phyloP scores from a whole-genome alignment of 92 coral and sea anemone species.

The Phymanthus crucifer region DNA sequence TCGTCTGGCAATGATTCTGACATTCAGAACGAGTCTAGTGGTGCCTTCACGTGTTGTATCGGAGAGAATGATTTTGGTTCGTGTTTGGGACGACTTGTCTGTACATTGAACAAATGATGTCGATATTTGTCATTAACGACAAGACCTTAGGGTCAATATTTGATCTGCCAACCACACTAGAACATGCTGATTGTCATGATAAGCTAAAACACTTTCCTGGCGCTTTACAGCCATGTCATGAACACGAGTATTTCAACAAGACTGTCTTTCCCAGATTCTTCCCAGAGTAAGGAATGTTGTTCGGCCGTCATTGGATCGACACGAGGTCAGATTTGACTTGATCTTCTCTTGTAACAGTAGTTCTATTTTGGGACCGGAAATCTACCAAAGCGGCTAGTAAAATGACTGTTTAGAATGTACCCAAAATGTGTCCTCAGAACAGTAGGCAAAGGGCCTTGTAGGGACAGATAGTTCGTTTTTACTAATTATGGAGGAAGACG shows the following conservation, averaged over 20 bases:
- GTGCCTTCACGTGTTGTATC: not conserved
- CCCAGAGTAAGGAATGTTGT: not conserved
- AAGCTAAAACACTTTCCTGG: not conserved
- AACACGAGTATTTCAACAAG: not conserved
- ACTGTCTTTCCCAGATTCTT: not conserved
- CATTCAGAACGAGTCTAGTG: not conserved
- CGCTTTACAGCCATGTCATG: not conserved
- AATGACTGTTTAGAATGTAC: not conserved
- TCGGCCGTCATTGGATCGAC: not conserved
- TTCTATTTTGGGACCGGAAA: slow-evolving; percentile 39
- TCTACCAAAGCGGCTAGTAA: not conserved
- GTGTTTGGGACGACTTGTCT: not conserved
- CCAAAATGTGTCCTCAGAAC: not conserved
- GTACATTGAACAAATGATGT: not conserved
- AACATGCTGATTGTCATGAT: slow-evolving; percentile 5
- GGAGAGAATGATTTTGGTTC: not conserved
- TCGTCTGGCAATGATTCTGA: too few relatives aligned
- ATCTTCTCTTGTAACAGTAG: slow-evolving; percentile 3
- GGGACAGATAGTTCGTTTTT: too few relatives aligned
- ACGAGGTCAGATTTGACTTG: slow-evolving; percentile 11
- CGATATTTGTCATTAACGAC: not conserved
- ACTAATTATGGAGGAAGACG: too few relatives aligned
- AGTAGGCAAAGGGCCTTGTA: too few relatives aligned
- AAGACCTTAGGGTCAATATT: not conserved
- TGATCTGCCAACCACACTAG: not conserved